A percentile compares a stretch with the other conserved stretches of the same genome.
Conservation (phyloP, 2,113 vertebrate species). For the Strix aluco region DNA sequence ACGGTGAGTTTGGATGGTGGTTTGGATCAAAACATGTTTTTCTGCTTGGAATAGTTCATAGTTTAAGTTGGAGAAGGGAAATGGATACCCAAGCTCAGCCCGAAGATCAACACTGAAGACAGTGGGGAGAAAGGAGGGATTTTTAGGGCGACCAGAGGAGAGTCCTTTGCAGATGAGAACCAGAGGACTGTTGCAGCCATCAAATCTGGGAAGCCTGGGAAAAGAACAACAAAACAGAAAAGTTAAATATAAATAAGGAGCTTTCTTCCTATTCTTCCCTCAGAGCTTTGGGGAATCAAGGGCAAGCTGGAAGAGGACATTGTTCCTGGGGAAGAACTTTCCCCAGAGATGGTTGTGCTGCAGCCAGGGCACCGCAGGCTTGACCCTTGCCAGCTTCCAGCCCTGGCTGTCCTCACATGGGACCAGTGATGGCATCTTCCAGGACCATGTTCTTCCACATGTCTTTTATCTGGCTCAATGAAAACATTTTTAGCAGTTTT, state of each 20-base stretch:
- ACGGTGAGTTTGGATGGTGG: background rate
- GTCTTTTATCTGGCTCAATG: background rate
- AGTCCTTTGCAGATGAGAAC: background rate
- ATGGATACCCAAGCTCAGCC: background rate
- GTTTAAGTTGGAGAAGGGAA: background rate
- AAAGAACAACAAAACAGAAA: conserved; percentile 18
- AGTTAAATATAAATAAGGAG: background rate
- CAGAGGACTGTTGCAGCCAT: background rate
- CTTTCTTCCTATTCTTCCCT: conserved; percentile 47
- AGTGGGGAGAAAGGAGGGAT: background rate
- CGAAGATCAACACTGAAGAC: background rate
- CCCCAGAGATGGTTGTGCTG: background rate
- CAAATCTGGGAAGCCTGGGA: background rate
- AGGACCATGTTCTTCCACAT: background rate
- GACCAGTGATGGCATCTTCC: background rate
- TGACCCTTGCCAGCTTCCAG: background rate
- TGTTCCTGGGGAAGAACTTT: conserved; percentile 11
- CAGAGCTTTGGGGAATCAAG: background rate
- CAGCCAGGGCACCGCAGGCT: background rate
- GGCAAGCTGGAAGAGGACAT: background rate
- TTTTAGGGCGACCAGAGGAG: background rate
- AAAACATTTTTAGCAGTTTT: background rate
- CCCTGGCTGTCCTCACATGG: background rate
- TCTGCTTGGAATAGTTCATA: background rate
- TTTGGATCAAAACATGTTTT: background rate